Evolutionary conservation across 2,797 vertebrate species (phyloP).

Genomic region (Sebastes variabilis): DNA sequence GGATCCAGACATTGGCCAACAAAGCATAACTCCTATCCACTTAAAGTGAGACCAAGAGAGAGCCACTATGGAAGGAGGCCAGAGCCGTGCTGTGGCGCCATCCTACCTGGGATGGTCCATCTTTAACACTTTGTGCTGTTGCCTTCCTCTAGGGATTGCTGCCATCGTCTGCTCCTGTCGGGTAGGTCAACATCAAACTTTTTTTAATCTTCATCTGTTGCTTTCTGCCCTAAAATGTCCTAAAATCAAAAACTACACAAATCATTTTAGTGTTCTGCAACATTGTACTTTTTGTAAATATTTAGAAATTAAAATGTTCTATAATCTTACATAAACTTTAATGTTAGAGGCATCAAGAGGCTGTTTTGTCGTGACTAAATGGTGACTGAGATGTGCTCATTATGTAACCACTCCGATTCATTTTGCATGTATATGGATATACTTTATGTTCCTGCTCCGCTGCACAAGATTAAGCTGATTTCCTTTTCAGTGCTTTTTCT

Average conservation of each 20-base stretch:
- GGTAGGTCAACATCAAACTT: conserved; percentile 52
- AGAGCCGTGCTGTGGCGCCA: background rate
- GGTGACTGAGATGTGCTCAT: background rate
- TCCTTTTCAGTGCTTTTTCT: background rate
- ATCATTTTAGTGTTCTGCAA: background rate
- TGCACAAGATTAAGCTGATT: background rate
- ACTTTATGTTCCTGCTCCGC: background rate
- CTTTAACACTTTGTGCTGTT: conserved; percentile 76
- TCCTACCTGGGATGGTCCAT: conserved; percentile 76
- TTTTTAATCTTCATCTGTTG: background rate
- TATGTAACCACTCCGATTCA: background rate
- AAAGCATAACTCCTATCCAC: background rate
- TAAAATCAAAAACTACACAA: background rate
- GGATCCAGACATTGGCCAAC: background rate
- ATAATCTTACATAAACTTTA: background rate
- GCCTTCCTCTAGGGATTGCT: conserved; percentile 75
- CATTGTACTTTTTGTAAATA: no score
- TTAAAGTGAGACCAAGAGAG: background rate
- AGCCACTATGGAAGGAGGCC: conserved; percentile 57
- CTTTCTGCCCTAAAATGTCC: background rate
- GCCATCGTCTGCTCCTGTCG: conserved; percentile 70
- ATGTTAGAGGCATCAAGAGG: background rate
- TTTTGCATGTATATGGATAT: background rate
- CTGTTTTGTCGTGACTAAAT: background rate
- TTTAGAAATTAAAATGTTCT: background rate